Evolutionary conservation across 2,888 invertebrate genomes (phyloP).

Genomic region (Phengaris arion): DNA sequence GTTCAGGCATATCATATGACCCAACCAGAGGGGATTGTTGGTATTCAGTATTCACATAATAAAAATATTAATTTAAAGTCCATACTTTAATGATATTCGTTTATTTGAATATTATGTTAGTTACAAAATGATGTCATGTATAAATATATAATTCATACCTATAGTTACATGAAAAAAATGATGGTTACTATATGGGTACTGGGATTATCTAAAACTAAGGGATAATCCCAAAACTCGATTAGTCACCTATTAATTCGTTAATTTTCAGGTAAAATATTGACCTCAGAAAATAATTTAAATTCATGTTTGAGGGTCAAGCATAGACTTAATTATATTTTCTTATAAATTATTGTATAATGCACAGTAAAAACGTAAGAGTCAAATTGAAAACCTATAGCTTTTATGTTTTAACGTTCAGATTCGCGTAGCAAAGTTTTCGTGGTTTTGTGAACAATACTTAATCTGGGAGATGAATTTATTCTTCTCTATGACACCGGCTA

Average conservation of each 20-base stretch:
- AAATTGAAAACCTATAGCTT: background rate
- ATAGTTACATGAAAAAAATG: background rate
- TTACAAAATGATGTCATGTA: too few species aligned
- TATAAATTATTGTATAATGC: conserved; percentile 1
- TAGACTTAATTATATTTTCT: background rate
- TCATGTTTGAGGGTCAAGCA: background rate
- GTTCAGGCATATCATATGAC: too few species aligned
- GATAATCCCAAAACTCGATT: background rate
- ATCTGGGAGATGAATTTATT: conserved; percentile 25
- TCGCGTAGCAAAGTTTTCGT: background rate
- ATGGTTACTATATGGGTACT: background rate
- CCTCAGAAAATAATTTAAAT: background rate
- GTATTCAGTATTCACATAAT: too few species aligned
- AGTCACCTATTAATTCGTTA: background rate
- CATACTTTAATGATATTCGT: too few species aligned
- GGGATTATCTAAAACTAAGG: background rate
- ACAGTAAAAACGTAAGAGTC: background rate
- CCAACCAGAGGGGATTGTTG: too few species aligned
- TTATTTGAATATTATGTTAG: background rate
- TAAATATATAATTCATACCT: too few species aligned
- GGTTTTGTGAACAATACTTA: conserved; percentile 16
- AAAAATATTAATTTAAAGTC: too few species aligned
- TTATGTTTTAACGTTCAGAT: background rate
- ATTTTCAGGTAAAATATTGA: background rate
- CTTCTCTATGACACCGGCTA: conserved; percentile 12